Conservation (phyloP, 2,113 vertebrate species). For the Vulpes ferrilata region DNA sequence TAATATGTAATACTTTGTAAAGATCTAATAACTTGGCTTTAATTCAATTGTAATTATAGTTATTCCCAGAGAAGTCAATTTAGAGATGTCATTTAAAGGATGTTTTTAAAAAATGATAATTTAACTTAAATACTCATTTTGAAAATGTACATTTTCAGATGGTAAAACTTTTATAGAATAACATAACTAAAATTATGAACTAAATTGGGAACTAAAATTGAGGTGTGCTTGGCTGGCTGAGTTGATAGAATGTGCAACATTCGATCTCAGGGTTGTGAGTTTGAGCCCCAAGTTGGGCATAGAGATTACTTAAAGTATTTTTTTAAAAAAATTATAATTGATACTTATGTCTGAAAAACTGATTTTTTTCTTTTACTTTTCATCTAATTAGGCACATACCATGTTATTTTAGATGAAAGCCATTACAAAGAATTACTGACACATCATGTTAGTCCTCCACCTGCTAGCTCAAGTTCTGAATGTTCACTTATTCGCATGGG, state of each 20-base stretch:
- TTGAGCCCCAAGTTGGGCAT: not conserved
- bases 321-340: not conserved
- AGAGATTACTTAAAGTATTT: not conserved
- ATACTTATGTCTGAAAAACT: not conserved
- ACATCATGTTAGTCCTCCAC: constrained; percentile 96
- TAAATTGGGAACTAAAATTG: not conserved
- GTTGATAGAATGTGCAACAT: not conserved
- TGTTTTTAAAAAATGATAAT: constrained; percentile 19
- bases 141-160: constrained; percentile 34
- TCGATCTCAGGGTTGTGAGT: not conserved
- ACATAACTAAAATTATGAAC: not conserved
- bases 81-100: constrained; percentile 50
- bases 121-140: constrained; percentile 58
- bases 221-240: not conserved
- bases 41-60: constrained; percentile 39
- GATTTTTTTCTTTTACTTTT: constrained; percentile 44
- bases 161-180: constrained; percentile 9
- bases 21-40: constrained; percentile 40
- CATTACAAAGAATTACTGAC: constrained; percentile 96
- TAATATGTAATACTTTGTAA: constrained; percentile 39
- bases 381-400: constrained; percentile 90
- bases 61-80: constrained; percentile 49
- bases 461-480: constrained; percentile 94
- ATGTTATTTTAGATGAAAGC: constrained; percentile 97
- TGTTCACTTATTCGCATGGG: constrained; percentile 99